phyloP scores from a whole-genome alignment of 2,797 vertebrate species.

The Danio tinwini region DNA sequence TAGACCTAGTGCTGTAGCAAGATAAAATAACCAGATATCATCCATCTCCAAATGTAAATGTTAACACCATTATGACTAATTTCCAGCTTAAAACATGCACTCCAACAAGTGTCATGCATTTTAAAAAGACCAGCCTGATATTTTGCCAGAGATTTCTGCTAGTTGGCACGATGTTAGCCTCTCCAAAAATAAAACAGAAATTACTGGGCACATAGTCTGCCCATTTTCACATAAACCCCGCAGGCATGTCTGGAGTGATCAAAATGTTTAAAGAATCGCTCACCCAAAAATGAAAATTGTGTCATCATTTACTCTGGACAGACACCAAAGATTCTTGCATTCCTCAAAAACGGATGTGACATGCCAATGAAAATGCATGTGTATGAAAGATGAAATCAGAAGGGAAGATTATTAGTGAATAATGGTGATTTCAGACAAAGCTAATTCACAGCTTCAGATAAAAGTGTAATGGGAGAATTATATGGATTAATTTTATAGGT shows the following conservation, averaged over 20 bases:
- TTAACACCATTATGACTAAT: background rate
- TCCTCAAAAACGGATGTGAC: background rate
- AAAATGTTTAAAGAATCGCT: conserved; percentile 16
- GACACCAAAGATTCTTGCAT: background rate
- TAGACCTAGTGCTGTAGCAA: conserved; percentile 5
- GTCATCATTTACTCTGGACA: conserved; percentile 15
- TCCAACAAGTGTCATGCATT: conserved; percentile 5
- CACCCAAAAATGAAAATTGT: conserved; percentile 21
- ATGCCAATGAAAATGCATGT: background rate
- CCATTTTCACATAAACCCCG: conserved; percentile 13
- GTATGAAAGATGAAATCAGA: background rate
- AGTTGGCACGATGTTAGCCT: background rate
- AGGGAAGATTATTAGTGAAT: background rate
- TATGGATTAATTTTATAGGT: background rate
- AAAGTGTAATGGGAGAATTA: background rate
- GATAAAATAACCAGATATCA: conserved; percentile 25
- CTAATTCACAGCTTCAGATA: background rate
- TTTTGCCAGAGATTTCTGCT: background rate
- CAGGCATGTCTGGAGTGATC: conserved; percentile 17
- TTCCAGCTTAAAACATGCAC: background rate
- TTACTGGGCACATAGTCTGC: background rate
- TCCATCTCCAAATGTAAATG: background rate
- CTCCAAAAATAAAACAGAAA: background rate
- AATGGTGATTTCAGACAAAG: background rate
- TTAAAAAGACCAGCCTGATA: background rate